Conservation (phyloP, 2,113 vertebrate species). For the Labeo rohita region DNA sequence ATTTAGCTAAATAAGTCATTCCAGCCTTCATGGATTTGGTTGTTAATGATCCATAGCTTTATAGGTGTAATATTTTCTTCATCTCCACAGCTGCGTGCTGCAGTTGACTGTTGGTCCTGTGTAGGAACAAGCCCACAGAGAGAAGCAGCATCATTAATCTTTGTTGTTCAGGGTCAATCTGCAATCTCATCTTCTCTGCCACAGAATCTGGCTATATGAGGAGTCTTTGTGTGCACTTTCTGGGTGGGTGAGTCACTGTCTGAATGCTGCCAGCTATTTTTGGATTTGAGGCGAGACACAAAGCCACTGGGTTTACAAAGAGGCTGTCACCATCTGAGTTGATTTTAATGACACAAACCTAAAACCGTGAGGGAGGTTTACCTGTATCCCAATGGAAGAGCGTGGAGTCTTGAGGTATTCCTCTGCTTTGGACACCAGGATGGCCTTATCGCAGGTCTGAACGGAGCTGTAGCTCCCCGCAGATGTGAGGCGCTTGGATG, state of each 20-base stretch:
- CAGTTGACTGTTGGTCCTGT: slow-evolving; percentile 14
- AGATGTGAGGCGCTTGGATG: slow-evolving; percentile 81
- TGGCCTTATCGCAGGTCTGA: slow-evolving; percentile 89
- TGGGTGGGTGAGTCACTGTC: slow-evolving; percentile 32
- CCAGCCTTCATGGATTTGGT: background rate
- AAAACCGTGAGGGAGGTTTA: slow-evolving; percentile 64
- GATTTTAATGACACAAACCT: background rate
- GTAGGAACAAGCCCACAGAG: slow-evolving; percentile 4
- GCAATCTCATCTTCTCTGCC: slow-evolving; percentile 9
- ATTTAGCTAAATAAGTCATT: background rate
- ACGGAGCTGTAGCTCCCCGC: slow-evolving; percentile 82
- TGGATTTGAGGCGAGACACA: background rate
- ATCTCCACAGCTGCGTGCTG: background rate
- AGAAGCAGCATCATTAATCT: slow-evolving; percentile 38
- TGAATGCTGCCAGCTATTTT: slow-evolving; percentile 27
- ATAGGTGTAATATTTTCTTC: slow-evolving; percentile 12
- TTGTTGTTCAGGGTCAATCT: slow-evolving; percentile 42
- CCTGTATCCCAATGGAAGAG: slow-evolving; percentile 97
- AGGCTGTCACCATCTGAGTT: background rate
- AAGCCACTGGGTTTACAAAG: slow-evolving; percentile 15
- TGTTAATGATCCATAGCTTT: slow-evolving; percentile 22
- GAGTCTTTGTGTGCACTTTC: slow-evolving; percentile 35
- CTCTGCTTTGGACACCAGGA: slow-evolving; percentile 88
- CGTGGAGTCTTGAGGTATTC: slow-evolving; percentile 90
- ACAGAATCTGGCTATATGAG: slow-evolving; percentile 22